A percentile compares a stretch with the other conserved stretches of the same genome.
phyloP scores from a whole-genome alignment of 2,113 vertebrate genomes.

The Oncorhynchus gorbuscha region DNA sequence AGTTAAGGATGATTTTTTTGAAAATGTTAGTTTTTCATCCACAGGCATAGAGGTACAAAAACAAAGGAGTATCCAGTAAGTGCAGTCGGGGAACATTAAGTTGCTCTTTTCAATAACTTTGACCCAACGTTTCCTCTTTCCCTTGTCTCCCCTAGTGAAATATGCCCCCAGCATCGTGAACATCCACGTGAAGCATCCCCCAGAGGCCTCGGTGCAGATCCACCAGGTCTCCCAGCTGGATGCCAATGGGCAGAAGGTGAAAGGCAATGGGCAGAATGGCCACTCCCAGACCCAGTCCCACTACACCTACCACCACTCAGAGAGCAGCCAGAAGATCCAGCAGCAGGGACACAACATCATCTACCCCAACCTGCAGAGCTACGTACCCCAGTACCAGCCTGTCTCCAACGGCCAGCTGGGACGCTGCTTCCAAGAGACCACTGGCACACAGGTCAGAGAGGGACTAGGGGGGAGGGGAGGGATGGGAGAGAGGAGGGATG shows the following conservation, averaged over 20 bases:
- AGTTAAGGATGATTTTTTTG: not conserved
- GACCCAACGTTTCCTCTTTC: not conserved
- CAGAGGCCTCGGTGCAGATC: slow-evolving; percentile 95
- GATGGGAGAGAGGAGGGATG: not conserved
- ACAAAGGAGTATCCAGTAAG: not conserved
- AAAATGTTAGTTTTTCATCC: not conserved
- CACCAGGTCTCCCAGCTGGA: slow-evolving; percentile 96
- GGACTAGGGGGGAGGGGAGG: slow-evolving; percentile 20
- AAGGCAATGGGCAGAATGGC: slow-evolving; percentile 49
- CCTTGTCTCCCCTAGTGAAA: slow-evolving; percentile 70
- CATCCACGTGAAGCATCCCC: slow-evolving; percentile 96
- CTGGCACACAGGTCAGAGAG: slow-evolving; percentile 83
- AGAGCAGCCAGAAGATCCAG: slow-evolving; percentile 83
- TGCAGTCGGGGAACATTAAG: not conserved
- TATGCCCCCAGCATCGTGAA: slow-evolving; percentile 90
- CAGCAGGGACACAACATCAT: slow-evolving; percentile 77
- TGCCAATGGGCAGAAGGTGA: slow-evolving; percentile 79
- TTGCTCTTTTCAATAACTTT: not conserved
- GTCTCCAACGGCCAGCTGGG: slow-evolving; percentile 89
- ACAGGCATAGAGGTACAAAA: not conserved
- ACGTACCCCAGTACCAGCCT: slow-evolving; percentile 85
- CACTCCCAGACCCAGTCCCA: slow-evolving; percentile 65
- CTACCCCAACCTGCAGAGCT: slow-evolving; percentile 83
- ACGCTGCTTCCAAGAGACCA: slow-evolving; percentile 96
- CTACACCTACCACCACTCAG: slow-evolving; percentile 80